A percentile compares a stretch with the other conserved stretches of the same genome.
These are phyloP conservation scores for Hippocampus abdominalis DNA, from an alignment of 2,113 vertebrate genomes.

Conservation along the genomic window DNA sequence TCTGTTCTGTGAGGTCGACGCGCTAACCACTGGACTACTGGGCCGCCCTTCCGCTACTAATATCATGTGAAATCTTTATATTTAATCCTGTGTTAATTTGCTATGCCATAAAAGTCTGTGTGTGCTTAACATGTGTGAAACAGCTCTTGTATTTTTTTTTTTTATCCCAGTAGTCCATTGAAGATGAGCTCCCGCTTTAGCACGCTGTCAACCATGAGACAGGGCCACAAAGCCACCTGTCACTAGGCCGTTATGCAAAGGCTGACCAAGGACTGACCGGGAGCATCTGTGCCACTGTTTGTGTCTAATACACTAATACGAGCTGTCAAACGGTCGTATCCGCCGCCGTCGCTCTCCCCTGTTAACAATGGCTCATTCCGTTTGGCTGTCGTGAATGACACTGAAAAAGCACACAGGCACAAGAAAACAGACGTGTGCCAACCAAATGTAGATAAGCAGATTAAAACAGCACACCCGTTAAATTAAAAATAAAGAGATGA, in stretches of 20 bases:
- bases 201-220: slow-evolving; percentile 66
- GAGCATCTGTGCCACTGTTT: slow-evolving; percentile 71
- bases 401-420: slow-evolving; percentile 46
- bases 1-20: no score
- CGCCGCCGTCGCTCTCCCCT: slow-evolving; percentile 55
- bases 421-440: slow-evolving; percentile 46
- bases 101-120: background rate
- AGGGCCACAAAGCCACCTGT: slow-evolving; percentile 70
- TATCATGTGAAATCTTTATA: background rate
- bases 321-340: slow-evolving; percentile 68
- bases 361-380: slow-evolving; percentile 66
- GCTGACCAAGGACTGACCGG: slow-evolving; percentile 64
- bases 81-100: background rate
- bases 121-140: slow-evolving; percentile 28
- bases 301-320: slow-evolving; percentile 73
- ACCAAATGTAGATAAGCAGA: slow-evolving; percentile 41
- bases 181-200: slow-evolving; percentile 54
- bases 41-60: no score
- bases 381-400: slow-evolving; percentile 62
- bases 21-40: no score
- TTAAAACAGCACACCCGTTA: slow-evolving; percentile 3
- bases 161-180: slow-evolving; percentile 49
- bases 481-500: slow-evolving; percentile 1
- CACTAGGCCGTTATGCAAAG: slow-evolving; percentile 56
- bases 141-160: slow-evolving; percentile 35